Evolutionary conservation across 1,140 invertebrate genomes (phyloP).

Genomic region (Kradibia gibbosae): DNA sequence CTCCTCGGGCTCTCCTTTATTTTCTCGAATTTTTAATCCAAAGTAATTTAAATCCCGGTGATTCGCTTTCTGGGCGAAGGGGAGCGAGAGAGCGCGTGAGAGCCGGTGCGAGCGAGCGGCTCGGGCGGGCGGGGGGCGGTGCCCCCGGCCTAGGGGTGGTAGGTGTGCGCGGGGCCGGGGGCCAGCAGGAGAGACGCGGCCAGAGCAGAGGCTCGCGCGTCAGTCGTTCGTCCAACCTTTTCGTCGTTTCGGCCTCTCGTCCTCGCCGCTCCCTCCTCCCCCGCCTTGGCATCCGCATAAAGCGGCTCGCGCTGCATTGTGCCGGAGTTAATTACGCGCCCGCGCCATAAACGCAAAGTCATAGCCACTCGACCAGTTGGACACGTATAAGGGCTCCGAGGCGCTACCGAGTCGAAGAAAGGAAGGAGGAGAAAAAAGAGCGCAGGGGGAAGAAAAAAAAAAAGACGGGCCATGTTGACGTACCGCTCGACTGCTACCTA

Average conservation of each 20-base stretch:
- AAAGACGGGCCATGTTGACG: constrained; percentile 2
- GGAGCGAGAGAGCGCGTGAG: constrained; percentile 8
- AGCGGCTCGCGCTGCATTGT: constrained; percentile 63
- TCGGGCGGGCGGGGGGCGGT: too few species aligned
- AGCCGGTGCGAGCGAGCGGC: background rate
- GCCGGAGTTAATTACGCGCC: constrained; percentile 70
- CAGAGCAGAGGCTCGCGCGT: constrained; percentile 21
- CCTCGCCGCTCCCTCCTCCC: background rate
- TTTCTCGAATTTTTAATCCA: constrained; percentile 52
- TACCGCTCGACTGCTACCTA: background rate
- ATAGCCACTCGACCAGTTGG: constrained; percentile 55
- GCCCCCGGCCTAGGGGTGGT: too few species aligned
- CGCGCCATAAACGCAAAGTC: constrained; percentile 67
- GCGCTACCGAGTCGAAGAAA: constrained; percentile 53
- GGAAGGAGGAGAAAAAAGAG: constrained; percentile 3
- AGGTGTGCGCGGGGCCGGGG: too few species aligned
- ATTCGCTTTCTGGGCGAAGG: constrained; percentile 31
- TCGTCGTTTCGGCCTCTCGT: background rate
- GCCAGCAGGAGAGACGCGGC: too few species aligned
- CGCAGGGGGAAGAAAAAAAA: background rate
- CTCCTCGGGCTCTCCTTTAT: constrained; percentile 34
- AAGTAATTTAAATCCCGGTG: constrained; percentile 48
- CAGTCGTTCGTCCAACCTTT: background rate
- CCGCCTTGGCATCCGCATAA: constrained; percentile 47
- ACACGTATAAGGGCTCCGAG: constrained; percentile 39